These are phyloP conservation scores for Falco cherrug DNA, from an alignment of 2,797 vertebrate species.

Conservation along the genomic window DNA sequence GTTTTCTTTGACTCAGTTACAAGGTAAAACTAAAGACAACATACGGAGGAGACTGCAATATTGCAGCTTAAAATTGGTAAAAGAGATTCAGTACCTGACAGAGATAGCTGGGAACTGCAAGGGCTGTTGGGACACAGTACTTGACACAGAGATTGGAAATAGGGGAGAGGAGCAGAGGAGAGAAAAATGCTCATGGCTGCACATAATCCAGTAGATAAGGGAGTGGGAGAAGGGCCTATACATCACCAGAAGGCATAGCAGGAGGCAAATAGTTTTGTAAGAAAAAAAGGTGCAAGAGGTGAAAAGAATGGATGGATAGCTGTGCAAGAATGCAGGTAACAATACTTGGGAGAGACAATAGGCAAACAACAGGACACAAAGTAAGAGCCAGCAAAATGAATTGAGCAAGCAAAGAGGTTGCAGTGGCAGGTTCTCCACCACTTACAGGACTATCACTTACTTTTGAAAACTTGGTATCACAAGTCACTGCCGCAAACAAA, in stretches of 20 bases:
- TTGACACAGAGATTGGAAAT: neutral
- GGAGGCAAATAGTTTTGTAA: neutral
- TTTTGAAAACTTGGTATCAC: neutral
- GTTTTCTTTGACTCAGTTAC: neutral
- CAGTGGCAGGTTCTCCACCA: neutral
- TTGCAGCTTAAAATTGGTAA: neutral
- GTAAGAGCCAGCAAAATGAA: neutral
- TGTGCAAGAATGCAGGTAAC: neutral
- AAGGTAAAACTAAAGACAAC: neutral
- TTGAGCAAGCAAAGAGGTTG: neutral
- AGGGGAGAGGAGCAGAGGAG: neutral
- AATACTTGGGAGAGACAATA: neutral
- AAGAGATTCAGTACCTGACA: neutral
- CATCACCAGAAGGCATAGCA: neutral
- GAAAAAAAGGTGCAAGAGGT: neutral
- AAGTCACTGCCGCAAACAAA: neutral
- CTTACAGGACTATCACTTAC: neutral
- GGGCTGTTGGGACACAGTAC: neutral
- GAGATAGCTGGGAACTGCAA: neutral
- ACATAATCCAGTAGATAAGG: neutral
- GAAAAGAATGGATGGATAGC: neutral
- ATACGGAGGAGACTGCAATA: neutral
- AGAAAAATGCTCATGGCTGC: neutral
- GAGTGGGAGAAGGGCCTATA: neutral
- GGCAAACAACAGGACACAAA: neutral